These are phyloP conservation scores for Autographa gamma DNA, from an alignment of 2,888 invertebrate genomes.

Conservation along the genomic window DNA sequence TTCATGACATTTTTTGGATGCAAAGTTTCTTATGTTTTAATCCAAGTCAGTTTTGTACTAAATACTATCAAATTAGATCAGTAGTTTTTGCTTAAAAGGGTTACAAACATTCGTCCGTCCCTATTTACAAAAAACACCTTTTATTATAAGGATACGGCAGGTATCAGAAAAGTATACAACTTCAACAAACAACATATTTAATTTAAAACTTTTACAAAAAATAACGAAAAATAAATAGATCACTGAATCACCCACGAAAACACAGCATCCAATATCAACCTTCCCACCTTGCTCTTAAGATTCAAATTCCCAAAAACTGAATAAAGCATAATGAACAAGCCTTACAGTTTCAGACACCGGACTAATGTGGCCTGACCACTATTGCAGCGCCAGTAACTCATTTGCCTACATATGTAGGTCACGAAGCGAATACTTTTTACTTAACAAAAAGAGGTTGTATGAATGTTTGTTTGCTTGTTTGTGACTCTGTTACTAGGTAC, in stretches of 20 bases:
- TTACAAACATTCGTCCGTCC: too few species aligned
- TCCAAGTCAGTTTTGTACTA: too few species aligned
- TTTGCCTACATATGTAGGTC: conserved; percentile 30
- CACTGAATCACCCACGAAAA: neutral
- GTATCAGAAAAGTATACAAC: too few species aligned
- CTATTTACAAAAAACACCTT: too few species aligned
- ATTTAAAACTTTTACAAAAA: too few species aligned
- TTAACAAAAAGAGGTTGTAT: neutral
- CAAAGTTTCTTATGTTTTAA: too few species aligned
- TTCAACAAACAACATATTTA: too few species aligned
- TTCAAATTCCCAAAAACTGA: neutral
- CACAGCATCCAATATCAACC: neutral
- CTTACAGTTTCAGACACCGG: neutral
- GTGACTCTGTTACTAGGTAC: neutral
- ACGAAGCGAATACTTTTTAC: conserved; percentile 13
- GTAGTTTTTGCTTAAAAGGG: too few species aligned
- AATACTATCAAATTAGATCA: too few species aligned
- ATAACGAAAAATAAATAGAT: neutral
- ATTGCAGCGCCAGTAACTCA: conserved; percentile 14
- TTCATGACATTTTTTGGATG: too few species aligned
- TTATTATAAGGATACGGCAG: too few species aligned
- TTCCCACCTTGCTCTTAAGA: neutral
- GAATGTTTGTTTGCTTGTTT: neutral
- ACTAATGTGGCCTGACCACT: conserved; percentile 15
- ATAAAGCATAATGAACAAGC: neutral